Conservation (phyloP, 2,113 vertebrate genomes). For the Crotalus tigris region DNA sequence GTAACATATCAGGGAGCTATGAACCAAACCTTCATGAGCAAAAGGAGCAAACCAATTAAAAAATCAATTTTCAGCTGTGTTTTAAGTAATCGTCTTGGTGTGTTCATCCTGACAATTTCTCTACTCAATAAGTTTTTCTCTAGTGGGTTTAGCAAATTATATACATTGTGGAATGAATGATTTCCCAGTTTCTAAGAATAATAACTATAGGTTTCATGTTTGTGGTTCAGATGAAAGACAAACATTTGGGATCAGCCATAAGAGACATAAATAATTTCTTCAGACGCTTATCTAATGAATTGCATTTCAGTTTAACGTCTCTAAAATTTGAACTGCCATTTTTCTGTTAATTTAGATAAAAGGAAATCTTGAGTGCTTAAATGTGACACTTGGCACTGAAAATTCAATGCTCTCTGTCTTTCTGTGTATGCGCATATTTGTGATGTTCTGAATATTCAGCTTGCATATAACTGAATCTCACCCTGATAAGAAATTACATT, state of each 20-base stretch:
- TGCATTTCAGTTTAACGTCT: slow-evolving; percentile 81
- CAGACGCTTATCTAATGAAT: slow-evolving; percentile 88
- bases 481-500: not conserved
- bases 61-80: not conserved
- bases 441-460: slow-evolving; percentile 33
- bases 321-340: slow-evolving; percentile 80
- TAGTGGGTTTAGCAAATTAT: slow-evolving; percentile 65
- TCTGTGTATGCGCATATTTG: slow-evolving; percentile 37
- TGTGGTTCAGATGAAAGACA: slow-evolving; percentile 84
- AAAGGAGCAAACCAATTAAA: not conserved
- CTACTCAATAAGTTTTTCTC: slow-evolving; percentile 40
- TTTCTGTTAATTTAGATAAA: slow-evolving; percentile 86
- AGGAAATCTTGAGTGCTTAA: slow-evolving; percentile 66
- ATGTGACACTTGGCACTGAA: slow-evolving; percentile 60
- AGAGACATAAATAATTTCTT: slow-evolving; percentile 89
- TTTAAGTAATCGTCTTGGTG: not conserved
- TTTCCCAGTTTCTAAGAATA: slow-evolving; percentile 74
- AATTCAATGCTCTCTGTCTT: slow-evolving; percentile 56
- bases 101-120: slow-evolving; percentile 50
- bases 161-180: slow-evolving; percentile 64
- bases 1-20: not conserved
- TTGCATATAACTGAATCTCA: slow-evolving; percentile 9
- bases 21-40: not conserved
- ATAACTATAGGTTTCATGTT: slow-evolving; percentile 77
- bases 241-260: slow-evolving; percentile 77